Percentiles rank a stretch among this genome's conserved stretches.
These are phyloP conservation scores for Chaitophorus viminalis DNA, from an alignment of 2,888 invertebrate species.

Conservation along the genomic window DNA sequence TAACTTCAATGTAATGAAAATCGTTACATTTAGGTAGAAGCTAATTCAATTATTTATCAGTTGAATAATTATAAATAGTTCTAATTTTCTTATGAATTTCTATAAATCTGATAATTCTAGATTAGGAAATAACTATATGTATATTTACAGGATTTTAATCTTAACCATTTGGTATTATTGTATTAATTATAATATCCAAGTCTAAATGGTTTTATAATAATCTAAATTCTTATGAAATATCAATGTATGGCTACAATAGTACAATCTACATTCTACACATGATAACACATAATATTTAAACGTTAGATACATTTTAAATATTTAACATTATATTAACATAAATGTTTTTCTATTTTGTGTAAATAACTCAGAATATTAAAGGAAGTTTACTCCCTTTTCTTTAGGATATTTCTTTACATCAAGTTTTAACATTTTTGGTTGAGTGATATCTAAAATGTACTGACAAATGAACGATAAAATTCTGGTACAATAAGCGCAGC, in stretches of 20 bases:
- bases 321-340: no score
- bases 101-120: no score
- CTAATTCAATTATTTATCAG: background rate
- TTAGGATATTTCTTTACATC: background rate
- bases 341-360: background rate
- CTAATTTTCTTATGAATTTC: no score
- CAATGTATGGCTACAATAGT: no score
- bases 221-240: no score
- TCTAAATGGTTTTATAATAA: no score
- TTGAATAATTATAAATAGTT: background rate
- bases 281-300: background rate
- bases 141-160: no score
- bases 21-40: background rate
- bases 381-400: background rate
- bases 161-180: no score
- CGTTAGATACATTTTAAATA: background rate
- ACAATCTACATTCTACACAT: background rate
- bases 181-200: no score
- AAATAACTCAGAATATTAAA: background rate
- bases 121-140: no score
- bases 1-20: background rate
- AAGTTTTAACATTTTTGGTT: slow-evolving; percentile 12
- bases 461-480: slow-evolving; percentile 5
- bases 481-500: background rate
- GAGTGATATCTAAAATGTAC: slow-evolving; percentile 17